Conservation (phyloP, 2,113 vertebrate species). For the Toxotes chatareus region DNA sequence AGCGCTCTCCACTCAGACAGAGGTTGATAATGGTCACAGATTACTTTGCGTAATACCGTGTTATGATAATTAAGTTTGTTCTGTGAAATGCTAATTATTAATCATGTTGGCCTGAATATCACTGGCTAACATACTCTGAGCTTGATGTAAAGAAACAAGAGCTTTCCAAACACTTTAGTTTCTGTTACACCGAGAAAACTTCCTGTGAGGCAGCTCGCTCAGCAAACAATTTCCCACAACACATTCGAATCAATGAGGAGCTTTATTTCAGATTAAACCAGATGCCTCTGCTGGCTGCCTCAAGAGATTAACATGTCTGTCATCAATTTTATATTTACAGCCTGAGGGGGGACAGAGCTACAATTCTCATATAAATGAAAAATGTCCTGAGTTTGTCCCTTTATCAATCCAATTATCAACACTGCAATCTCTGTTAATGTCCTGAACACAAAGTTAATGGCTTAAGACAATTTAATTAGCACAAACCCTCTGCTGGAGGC, state of each 20-base stretch:
- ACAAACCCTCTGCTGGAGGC: background rate
- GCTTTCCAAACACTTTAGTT: background rate
- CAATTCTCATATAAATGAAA: slow-evolving; percentile 8
- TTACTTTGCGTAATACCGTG: background rate
- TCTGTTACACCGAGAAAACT: background rate
- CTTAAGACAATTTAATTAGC: slow-evolving; percentile 37
- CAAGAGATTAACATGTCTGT: background rate
- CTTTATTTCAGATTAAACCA: slow-evolving; percentile 15
- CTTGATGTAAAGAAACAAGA: background rate
- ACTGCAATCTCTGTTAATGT: background rate
- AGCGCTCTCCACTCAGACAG: background rate
- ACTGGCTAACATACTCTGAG: background rate
- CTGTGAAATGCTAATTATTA: background rate
- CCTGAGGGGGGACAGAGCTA: background rate
- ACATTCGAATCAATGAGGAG: slow-evolving; percentile 1
- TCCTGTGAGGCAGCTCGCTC: background rate
- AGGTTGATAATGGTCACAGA: background rate
- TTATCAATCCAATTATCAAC: slow-evolving; percentile 4
- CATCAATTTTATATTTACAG: background rate
- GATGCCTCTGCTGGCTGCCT: background rate
- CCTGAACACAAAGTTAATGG: slow-evolving; percentile 34
- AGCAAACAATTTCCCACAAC: slow-evolving; percentile 7
- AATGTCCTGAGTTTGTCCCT: background rate
- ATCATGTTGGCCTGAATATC: background rate
- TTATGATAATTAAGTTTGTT: background rate